A percentile compares a stretch with the other conserved stretches of the same genome.
Conservation (phyloP, 2,888 invertebrate species). For the Troides helena region DNA sequence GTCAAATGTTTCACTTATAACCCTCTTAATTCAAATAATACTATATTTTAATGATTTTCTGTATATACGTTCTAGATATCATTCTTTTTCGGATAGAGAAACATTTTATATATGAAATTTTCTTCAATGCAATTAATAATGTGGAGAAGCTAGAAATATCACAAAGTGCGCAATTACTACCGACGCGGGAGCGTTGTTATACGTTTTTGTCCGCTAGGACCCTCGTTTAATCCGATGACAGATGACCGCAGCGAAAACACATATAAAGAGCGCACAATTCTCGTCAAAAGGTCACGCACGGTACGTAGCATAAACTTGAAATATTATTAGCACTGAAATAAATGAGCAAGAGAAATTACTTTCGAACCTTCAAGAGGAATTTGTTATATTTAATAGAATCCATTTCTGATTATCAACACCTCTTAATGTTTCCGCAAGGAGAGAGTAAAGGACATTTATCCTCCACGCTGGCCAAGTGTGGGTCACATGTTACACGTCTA, state of each 20-base stretch:
- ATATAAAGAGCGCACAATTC: conserved; percentile 47
- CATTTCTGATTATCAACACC: too few species aligned
- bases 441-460: too few species aligned
- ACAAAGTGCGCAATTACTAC: conserved; percentile 24
- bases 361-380: background rate
- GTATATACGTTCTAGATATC: background rate
- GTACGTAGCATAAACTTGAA: conserved; percentile 46
- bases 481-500: too few species aligned
- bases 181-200: conserved; percentile 21
- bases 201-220: conserved; percentile 36
- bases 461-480: too few species aligned
- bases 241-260: conserved; percentile 55
- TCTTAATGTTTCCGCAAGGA: too few species aligned
- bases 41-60: too few species aligned
- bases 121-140: background rate
- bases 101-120: background rate
- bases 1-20: background rate
- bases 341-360: conserved; percentile 10
- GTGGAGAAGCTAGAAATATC: conserved; percentile 35
- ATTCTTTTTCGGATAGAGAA: background rate
- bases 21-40: background rate
- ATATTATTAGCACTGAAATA: conserved; percentile 29
- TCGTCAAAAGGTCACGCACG: conserved; percentile 49
- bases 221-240: conserved; percentile 50
- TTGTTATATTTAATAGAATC: too few species aligned